Conservation (phyloP, 2,888 invertebrate genomes). For the Eupithecia inturbata region DNA sequence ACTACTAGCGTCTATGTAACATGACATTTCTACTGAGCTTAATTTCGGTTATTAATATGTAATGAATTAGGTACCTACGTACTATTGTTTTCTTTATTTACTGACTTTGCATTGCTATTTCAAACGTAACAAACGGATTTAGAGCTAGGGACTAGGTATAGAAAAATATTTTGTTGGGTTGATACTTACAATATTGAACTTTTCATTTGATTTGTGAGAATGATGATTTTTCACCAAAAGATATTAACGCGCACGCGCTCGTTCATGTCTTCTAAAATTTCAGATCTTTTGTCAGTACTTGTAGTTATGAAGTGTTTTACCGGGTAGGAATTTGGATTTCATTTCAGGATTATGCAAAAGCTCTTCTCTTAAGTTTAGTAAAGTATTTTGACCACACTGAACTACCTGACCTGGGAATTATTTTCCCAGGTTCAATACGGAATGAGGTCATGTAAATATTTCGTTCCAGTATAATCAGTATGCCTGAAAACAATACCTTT, state of each 20-base stretch:
- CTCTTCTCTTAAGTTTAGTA: not conserved
- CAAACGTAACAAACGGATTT: not conserved
- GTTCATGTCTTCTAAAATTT: not conserved
- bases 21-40: not conserved
- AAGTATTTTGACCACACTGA: too few species aligned
- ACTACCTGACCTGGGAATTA: too few species aligned
- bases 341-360: constrained; percentile 1
- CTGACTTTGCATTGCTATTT: not conserved
- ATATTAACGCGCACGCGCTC: not conserved
- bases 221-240: not conserved
- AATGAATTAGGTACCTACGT: not conserved
- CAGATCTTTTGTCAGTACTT: not conserved
- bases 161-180: not conserved
- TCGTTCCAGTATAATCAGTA: not conserved
- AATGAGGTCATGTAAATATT: not conserved
- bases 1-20: too few species aligned
- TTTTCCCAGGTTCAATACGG: not conserved
- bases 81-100: not conserved
- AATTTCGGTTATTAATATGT: not conserved
- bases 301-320: not conserved
- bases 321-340: not conserved
- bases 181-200: too few species aligned
- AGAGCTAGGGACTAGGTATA: not conserved
- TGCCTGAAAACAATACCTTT: constrained; percentile 11
- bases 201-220: not conserved